Evolutionary conservation across 1,140 invertebrate species (phyloP), one percentile per base, ranked within the genome.

Genomic region (Sycobia sp.): DNA sequence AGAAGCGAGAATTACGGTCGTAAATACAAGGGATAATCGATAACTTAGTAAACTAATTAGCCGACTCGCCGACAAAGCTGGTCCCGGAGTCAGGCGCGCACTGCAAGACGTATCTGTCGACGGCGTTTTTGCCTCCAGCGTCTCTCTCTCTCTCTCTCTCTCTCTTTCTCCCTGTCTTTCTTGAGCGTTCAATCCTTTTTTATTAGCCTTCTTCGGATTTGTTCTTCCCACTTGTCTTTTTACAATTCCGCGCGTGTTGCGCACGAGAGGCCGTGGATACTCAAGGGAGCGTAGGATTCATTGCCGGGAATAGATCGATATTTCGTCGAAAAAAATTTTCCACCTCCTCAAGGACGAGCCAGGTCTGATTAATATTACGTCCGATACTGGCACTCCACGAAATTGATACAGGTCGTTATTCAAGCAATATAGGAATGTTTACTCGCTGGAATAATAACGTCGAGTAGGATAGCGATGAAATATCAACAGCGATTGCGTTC

Each of bases 41-140:
- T 82, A 82, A 81, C 76, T 79, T 79, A 77, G 78, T 81, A 80
- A 82, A 82, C 79, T 81, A 81, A 82, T 82, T 81, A 82, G 77
- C 76, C 69, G 66, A 25, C 73, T 69, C 78, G 78, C 80, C 79
- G 80, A 79, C 80, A 82, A 81, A 80, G 77, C 67, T 67, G 66
- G 73, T 69, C 70, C 69, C 64, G 57, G 60, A 67, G 68, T 68
- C 67, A 57, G 51, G 49, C 61, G 61, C 62, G 64, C 55, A 57
- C 59, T 68, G 70, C 68, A 71, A 59, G 69, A 54, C 65, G 71
- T 67, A 72, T 74, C 71, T 71, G 71, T 76, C 69, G 73, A 65
- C 72, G 51, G 62, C 62, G 72, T 80, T 80, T 79, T 81, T 79
- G 73, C 72, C 67, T 69, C 56, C 62, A 62, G 68, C 71, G 63